phyloP scores from a whole-genome alignment of 2,113 vertebrate genomes.

The Phasianus colchicus region DNA sequence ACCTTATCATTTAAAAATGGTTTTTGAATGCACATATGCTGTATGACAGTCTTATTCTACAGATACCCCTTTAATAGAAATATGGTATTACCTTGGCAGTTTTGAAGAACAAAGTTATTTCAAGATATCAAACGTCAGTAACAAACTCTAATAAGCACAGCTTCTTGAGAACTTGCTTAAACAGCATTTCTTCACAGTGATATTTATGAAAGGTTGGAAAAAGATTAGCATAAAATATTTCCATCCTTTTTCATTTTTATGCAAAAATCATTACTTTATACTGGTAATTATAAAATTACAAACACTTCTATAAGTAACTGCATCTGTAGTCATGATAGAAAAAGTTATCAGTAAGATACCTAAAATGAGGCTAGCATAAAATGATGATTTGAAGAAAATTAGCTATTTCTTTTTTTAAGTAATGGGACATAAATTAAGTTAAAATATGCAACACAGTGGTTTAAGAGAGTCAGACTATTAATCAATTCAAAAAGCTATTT shows the following conservation, averaged over 20 bases:
- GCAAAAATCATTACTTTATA: slow-evolving; percentile 83
- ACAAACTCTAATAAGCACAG: slow-evolving; percentile 85
- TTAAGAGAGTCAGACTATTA: slow-evolving; percentile 69
- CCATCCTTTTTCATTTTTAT: slow-evolving; percentile 80
- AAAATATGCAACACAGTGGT: slow-evolving; percentile 2
- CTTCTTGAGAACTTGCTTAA: slow-evolving; percentile 87
- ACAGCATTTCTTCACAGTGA: slow-evolving; percentile 98
- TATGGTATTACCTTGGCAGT: slow-evolving; percentile 90
- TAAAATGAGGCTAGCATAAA: slow-evolving; percentile 81
- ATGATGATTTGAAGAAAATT: slow-evolving; percentile 71
- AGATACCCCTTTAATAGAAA: slow-evolving; percentile 83
- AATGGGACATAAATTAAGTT: not conserved
- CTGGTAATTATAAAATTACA: slow-evolving; percentile 95
- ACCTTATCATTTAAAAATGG: slow-evolving; percentile 69
- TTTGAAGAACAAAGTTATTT: slow-evolving; percentile 86
- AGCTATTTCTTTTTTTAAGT: not conserved
- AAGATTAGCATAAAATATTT: slow-evolving; percentile 82
- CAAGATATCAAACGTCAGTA: slow-evolving; percentile 87
- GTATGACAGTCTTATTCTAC: slow-evolving; percentile 76
- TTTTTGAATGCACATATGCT: slow-evolving; percentile 78
- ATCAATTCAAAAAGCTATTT: slow-evolving; percentile 74
- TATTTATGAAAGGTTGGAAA: slow-evolving; percentile 94
- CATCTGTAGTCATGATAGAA: slow-evolving; percentile 89
- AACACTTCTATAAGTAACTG: slow-evolving; percentile 92
- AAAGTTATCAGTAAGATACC: slow-evolving; percentile 77